phyloP scores from a whole-genome alignment of 1,140 invertebrate genomes.

The Chironomus striatipennis region DNA sequence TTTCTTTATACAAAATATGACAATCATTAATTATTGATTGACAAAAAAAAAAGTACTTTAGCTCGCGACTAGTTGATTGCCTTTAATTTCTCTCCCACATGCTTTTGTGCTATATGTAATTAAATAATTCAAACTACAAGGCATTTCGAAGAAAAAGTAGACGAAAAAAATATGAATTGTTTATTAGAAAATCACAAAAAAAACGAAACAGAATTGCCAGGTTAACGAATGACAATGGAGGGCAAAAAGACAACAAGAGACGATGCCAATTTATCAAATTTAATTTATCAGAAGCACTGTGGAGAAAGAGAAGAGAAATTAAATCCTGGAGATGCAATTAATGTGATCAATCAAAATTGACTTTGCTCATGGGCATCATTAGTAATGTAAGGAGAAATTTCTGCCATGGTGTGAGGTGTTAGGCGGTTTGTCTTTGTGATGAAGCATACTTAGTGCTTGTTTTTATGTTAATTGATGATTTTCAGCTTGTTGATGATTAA shows the following conservation, averaged over 20 bases:
- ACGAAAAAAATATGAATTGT: too few species aligned
- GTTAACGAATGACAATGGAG: neutral
- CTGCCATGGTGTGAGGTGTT: too few species aligned
- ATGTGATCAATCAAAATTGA: neutral
- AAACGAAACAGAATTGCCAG: neutral
- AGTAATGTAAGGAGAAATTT: too few species aligned
- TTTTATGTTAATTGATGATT: too few species aligned
- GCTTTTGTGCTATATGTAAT: too few species aligned
- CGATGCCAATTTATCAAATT: neutral
- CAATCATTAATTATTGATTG: constrained; percentile 9
- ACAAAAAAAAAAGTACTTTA: neutral
- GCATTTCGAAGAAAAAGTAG: too few species aligned
- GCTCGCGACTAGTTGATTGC: neutral
- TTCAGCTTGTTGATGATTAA: too few species aligned
- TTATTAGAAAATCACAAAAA: too few species aligned
- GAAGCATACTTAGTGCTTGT: too few species aligned
- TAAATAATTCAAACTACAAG: too few species aligned
- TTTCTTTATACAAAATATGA: neutral
- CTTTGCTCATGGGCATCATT: neutral
- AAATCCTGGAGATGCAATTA: constrained; percentile 2
- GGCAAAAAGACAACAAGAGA: neutral
- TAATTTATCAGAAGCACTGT: neutral
- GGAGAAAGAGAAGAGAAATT: neutral
- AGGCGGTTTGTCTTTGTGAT: too few species aligned
- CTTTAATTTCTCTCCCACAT: constrained; percentile 7